Conservation (phyloP, 2,797 vertebrate genomes). For the Phoxinus dragarum region DNA sequence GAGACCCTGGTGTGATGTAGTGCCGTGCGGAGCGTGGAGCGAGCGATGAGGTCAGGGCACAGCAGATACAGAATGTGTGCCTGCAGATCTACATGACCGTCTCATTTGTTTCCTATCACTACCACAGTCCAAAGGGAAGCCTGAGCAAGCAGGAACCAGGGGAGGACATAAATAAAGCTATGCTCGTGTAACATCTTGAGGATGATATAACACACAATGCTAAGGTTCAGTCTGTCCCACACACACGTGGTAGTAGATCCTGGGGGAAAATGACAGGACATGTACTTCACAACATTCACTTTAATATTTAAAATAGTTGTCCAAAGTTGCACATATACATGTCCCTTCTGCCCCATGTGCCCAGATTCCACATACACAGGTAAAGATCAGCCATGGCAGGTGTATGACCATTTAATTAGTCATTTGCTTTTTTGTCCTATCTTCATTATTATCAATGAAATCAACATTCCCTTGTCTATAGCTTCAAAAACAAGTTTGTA, state of each 20-base stretch:
- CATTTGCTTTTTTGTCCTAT: background rate
- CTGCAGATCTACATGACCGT: slow-evolving; percentile 49
- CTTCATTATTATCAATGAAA: background rate
- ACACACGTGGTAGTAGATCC: background rate
- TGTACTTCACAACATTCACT: slow-evolving; percentile 22
- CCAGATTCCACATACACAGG: background rate
- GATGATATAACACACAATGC: slow-evolving; percentile 25
- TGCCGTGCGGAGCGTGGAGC: slow-evolving; percentile 35
- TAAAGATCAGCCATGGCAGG: background rate
- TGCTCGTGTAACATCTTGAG: slow-evolving; percentile 21
- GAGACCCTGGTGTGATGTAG: slow-evolving; percentile 58
- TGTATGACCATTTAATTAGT: background rate
- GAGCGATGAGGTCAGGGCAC: slow-evolving; percentile 50
- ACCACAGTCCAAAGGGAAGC: slow-evolving; percentile 40
- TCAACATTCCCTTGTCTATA: background rate
- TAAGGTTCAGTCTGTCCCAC: slow-evolving; percentile 19
- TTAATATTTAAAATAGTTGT: background rate
- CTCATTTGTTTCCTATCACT: slow-evolving; percentile 61
- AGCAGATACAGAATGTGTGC: slow-evolving; percentile 48
- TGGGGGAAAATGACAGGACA: background rate
- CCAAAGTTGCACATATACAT: background rate
- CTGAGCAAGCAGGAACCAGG: slow-evolving; percentile 22
- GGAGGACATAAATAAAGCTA: slow-evolving; percentile 52
- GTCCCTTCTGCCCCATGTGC: background rate
- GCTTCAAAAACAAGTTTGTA: background rate